Evolutionary conservation across 2,888 invertebrate species (phyloP).

Genomic region (Hemicrepidius hirtus): DNA sequence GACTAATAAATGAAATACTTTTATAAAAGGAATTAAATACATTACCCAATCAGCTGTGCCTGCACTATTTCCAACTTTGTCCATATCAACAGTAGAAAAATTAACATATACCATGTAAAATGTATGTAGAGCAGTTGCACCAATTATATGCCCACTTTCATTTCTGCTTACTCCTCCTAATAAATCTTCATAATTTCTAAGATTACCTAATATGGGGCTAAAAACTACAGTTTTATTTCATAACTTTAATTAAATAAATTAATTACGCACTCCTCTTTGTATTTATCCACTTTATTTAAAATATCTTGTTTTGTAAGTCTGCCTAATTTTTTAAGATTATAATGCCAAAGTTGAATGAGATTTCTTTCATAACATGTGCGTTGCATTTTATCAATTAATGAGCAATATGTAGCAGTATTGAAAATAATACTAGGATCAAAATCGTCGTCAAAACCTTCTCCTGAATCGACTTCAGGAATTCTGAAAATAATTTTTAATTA

Average conservation of each 20-base stretch:
- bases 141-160: conserved; percentile 76
- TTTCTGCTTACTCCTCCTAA: conserved; percentile 78
- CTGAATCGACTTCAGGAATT: conserved; percentile 56
- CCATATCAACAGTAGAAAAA: conserved; percentile 79
- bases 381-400: conserved; percentile 77
- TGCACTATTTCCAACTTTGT: conserved; percentile 81
- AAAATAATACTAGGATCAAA: conserved; percentile 76
- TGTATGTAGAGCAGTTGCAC: conserved; percentile 78
- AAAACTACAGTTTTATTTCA: conserved; percentile 51
- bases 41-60: conserved; percentile 86
- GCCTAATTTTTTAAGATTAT: conserved; percentile 73
- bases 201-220: conserved; percentile 81
- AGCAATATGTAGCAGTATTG: conserved; percentile 78
- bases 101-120: conserved; percentile 81
- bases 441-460: conserved; percentile 31
- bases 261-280: conserved; percentile 71
- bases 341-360: conserved; percentile 83
- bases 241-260: background rate
- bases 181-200: conserved; percentile 77
- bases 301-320: conserved; percentile 78
- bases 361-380: conserved; percentile 78
- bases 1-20: no score
- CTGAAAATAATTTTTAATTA: conserved; percentile 37
- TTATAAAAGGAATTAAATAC: conserved; percentile 23
- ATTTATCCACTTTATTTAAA: conserved; percentile 76